Base-by-base conservation (phyloP, 2,888 invertebrate genomes). In the Heliconius ismenius region DNA sequence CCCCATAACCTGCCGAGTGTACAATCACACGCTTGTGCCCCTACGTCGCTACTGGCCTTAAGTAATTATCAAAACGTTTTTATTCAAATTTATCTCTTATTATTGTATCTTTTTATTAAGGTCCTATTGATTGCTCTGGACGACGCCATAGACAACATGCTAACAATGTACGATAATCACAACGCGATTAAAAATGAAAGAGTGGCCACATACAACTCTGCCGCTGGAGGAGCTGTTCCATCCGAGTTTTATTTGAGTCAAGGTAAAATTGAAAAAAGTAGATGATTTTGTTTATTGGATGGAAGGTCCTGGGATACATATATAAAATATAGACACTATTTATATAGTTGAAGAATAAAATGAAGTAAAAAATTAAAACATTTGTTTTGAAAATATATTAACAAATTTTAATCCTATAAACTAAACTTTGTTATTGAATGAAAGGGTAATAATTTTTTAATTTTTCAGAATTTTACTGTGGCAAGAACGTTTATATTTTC, bases 91-190 rank as follows among this genome's bases (percentile, higher is more conserved):
- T 15, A 18, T 58, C 9, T 21, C n/a, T 11, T 58, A 62, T 26
- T 62, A 15, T 15, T 26, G 26, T 28, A 24, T 9, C 68, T 64
- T 18, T 54, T 65, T 77, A 73, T 76, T 0, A 75, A 93, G 93
- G 92, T 93, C 1, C 84, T 94, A 15, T 82, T 93, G 4, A 93
- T 94, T 85, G 90, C 94, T 0, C 77, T 94, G 63, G 94, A 94
- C 6, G 94, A 94, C 54, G 84, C 86, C 0, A 87, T 93, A 81
- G 94, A 94, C 84, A 94, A 92, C 73, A 94, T 94, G 94, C 80
- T 94, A 77, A 93, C 93, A 0, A 93, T 94, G 93, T 94, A 92
- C 26, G 94, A 94, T 76, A 94, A 92, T 79, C 93, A 94, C 78
- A 91, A 94, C 75, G 85, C 92, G 1, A 92, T 94, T 18, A 90